Conservation (phyloP, 1,140 invertebrate species). For the Ceratitis capitata region DNA sequence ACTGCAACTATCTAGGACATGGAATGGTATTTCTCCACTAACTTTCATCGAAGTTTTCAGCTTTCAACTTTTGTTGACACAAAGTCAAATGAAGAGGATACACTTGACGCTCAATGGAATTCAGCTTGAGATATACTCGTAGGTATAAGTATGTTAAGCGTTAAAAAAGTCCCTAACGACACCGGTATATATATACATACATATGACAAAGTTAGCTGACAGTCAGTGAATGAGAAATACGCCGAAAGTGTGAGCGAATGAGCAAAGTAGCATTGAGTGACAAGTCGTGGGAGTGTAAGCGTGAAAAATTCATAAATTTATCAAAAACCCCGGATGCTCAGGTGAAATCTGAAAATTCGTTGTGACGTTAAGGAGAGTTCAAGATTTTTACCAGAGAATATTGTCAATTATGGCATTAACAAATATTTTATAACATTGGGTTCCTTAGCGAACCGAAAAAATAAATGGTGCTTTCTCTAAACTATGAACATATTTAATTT, state of each 20-base stretch:
- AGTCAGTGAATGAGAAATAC: slow-evolving; percentile 22
- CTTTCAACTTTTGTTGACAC: slow-evolving; percentile 36
- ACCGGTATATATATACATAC: background rate
- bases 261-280: background rate
- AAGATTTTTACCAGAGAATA: too few relatives aligned
- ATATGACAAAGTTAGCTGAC: background rate
- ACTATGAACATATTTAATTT: too few relatives aligned
- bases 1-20: background rate
- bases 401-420: too few relatives aligned
- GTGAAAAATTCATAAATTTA: slow-evolving; percentile 1
- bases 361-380: too few relatives aligned
- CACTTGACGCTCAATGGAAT: slow-evolving; percentile 24
- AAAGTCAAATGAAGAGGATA: slow-evolving; percentile 34
- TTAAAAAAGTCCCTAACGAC: background rate
- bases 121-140: too few relatives aligned
- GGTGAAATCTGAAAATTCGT: too few relatives aligned
- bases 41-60: background rate
- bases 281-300: background rate
- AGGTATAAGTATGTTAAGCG: background rate
- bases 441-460: too few relatives aligned
- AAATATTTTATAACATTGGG: too few relatives aligned
- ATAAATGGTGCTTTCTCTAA: too few relatives aligned
- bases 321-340: background rate
- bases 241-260: too few relatives aligned
- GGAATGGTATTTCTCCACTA: background rate